phyloP scores from a whole-genome alignment of 2,113 vertebrate genomes.

The Uria lomvia region DNA sequence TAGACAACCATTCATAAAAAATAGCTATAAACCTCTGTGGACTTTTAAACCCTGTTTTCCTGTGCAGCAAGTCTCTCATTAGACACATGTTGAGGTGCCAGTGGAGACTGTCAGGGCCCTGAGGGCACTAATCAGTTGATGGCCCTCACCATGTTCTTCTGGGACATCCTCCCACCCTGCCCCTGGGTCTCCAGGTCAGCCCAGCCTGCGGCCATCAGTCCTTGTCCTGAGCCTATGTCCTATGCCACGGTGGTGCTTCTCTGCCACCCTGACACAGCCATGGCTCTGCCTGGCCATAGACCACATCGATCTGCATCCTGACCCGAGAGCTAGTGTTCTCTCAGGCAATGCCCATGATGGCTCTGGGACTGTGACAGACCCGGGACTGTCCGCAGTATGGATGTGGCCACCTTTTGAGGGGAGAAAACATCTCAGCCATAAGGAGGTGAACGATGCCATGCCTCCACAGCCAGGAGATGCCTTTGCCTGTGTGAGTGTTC shows the following conservation, averaged over 20 bases:
- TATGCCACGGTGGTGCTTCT: neutral
- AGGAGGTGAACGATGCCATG: no score
- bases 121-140: neutral
- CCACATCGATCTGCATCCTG: rapidly evolving
- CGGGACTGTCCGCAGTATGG: neutral
- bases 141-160: no score
- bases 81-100: neutral
- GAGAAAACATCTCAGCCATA: neutral
- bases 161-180: neutral
- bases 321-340: neutral
- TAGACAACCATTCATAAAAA: neutral
- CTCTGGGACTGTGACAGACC: neutral
- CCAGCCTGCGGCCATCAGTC: neutral
- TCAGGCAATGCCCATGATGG: no score
- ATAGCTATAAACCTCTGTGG: neutral
- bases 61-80: neutral
- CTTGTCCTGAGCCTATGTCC: neutral
- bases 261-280: rapidly evolving
- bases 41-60: neutral
- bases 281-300: neutral
- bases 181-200: neutral
- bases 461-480: neutral
- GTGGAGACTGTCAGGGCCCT: neutral
- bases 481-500: neutral
- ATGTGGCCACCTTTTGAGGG: neutral